Evolutionary conservation across 2,888 invertebrate genomes (phyloP), one percentile per base, ranked within the genome.

Genomic region (Phengaris arion): DNA sequence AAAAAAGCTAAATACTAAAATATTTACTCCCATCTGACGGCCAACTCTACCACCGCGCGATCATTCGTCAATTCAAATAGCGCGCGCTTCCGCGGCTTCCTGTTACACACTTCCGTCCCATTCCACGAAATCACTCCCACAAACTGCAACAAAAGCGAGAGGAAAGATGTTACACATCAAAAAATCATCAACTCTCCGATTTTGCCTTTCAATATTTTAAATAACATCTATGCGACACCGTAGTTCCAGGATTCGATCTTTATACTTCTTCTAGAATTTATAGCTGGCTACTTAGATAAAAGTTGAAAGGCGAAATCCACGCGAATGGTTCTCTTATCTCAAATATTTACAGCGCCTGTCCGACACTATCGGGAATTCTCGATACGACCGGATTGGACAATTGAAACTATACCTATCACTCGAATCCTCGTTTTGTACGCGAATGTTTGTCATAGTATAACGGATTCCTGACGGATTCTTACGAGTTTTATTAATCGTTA

Each of bases 341-440:
- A 74, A 77, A 75, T 76, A 75, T 77, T 77, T 78, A 78, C 78
- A 77, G 78, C 75, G 76, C 78, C 77, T 75, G 68, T 78, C 76
- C 77, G 74, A 69, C 72, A 57, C 64, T 73, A 73, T 77, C 74
- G 2, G 3, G 35, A 35, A 35, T 35, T 35, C 35, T 35, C 68
- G 68, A 54, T 69, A 77, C 76, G 59, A 35, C 54, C 52, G 52
- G 52, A 72, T 54, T 72, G 13, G 35, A 22, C 52, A 72, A 72
- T 54, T 72, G 52, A 72, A 72, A 72, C 52, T 54, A 72, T 72
- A 35, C 35, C 35, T 35, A 72, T 72, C 35, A 35, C 52, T 35
- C 1, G 15, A n/a, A 48, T 22, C 7, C 54, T 35, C 22, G 22
- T 54, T 72, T 13, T 74, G 35, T 70, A 48, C 57, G 48, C 64